Evolutionary conservation across 2,797 vertebrate genomes (phyloP), one percentile per base, ranked within the genome.

Genomic region (Ceryle rudis): DNA sequence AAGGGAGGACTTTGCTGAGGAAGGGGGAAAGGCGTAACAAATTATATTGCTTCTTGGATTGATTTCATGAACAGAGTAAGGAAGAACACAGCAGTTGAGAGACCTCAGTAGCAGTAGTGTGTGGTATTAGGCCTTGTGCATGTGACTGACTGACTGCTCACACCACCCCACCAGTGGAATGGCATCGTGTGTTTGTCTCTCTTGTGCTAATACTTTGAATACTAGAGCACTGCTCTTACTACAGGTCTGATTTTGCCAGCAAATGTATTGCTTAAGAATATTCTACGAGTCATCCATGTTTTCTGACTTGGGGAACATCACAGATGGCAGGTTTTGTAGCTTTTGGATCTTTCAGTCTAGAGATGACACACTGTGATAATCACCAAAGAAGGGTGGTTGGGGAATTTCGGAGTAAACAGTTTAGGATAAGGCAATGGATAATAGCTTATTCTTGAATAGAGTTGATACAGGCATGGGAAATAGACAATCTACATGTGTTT

Each of bases 1-100:
- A 44, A 14, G n/a, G 15, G 16, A 0, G 0, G 29, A n/a, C 46
- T 57, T 72, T 78, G 41, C 35, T 5, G 11, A 51, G 52, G 66
- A 61, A 51, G 4, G 14, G 17, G 14, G 17, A 62, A 39, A 80
- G 23, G 39, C 6, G 2, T 26, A 35, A 44, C 11, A 67, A 18
- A 29, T 65, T 21, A 6, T 35, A 4, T 67, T 67, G 20, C 19
- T 75, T 58, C 14, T 37, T 58, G 57, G 16, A 3, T 52, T 64
- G n/a, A 25, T 74, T 71, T 86, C 10, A 22, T 51, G 26, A 79
- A 6, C 0, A 1, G 20, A 74, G 10, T 31, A 22, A 62, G 37
- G 61, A 57, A 64, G 22, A 81, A 5, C 31, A 26, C 23, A 69
- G 35, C 2, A 4, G 14, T 83, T 88, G 21, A 22, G 52, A 79